A percentile compares a stretch with the other conserved stretches of the same genome.
Evolutionary conservation across 2,888 invertebrate species (phyloP).

Genomic region (Zaprionus lineosus): DNA sequence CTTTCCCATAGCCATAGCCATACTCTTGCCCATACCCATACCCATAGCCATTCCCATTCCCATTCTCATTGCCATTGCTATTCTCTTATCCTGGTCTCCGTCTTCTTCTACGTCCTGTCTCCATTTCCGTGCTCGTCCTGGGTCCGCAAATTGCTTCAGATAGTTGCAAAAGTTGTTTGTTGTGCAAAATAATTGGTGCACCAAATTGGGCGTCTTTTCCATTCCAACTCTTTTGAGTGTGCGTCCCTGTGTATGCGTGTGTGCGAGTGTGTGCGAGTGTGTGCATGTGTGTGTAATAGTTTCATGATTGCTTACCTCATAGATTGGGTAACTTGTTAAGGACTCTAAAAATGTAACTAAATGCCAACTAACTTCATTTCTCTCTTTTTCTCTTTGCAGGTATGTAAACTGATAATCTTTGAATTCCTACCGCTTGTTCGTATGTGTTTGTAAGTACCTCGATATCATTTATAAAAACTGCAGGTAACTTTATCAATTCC

Average conservation of each 20-base stretch:
- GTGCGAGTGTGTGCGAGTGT: constrained; percentile 1
- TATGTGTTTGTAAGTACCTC: too few species aligned
- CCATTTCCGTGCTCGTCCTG: too few species aligned
- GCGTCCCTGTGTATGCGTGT: background rate
- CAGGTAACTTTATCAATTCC: constrained; percentile 26
- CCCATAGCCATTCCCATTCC: too few species aligned
- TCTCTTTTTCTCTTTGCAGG: constrained; percentile 35
- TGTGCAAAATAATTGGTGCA: constrained; percentile 61
- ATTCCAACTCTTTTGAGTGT: background rate
- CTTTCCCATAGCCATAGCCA: too few species aligned
- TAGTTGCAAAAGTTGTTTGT: constrained; percentile 45
- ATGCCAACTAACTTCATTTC: constrained; percentile 21
- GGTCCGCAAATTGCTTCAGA: constrained; percentile 31
- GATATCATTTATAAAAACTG: constrained; percentile 14
- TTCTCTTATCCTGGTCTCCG: too few species aligned
- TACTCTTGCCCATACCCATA: too few species aligned
- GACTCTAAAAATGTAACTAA: constrained; percentile 19
- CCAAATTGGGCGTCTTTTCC: constrained; percentile 41
- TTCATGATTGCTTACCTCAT: constrained; percentile 24
- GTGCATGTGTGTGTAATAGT: constrained; percentile 44
- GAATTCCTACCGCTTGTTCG: too few species aligned
- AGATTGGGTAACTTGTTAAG: constrained; percentile 42
- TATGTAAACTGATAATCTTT: constrained; percentile 42
- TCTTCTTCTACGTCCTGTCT: too few species aligned
- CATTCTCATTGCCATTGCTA: too few species aligned